Percentiles rank a stretch among this genome's conserved stretches.
Evolutionary conservation across 1,140 invertebrate genomes (phyloP).

Genomic region (Polypedilum vanderplanki): DNA sequence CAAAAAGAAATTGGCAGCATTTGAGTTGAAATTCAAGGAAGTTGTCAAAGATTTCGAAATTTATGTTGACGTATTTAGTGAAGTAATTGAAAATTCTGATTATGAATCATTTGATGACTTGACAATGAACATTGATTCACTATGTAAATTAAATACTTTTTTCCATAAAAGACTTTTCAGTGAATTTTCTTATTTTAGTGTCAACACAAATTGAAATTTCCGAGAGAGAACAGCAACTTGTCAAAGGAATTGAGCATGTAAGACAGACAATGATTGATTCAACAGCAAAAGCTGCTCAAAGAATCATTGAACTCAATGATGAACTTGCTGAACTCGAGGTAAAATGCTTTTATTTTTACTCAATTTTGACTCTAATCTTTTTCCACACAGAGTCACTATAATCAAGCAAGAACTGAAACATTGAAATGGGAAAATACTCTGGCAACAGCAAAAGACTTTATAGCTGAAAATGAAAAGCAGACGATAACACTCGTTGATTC

Average conservation of each 20-base stretch:
- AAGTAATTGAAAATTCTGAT: slow-evolving; percentile 36
- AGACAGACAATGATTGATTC: slow-evolving; percentile 40
- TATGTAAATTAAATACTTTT: background rate
- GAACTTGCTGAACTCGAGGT: slow-evolving; percentile 38
- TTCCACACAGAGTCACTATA: slow-evolving; percentile 35
- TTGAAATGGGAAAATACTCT: slow-evolving; percentile 40
- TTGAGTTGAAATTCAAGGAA: slow-evolving; percentile 26
- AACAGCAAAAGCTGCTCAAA: slow-evolving; percentile 39
- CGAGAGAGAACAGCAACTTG: slow-evolving; percentile 37
- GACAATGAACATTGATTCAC: slow-evolving; percentile 28
- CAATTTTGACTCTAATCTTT: background rate
- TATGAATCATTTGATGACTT: slow-evolving; percentile 34
- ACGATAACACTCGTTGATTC: slow-evolving; percentile 36
- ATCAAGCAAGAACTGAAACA: slow-evolving; percentile 35
- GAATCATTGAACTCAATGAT: slow-evolving; percentile 41
- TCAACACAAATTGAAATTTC: slow-evolving; percentile 40
- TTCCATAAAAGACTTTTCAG: background rate
- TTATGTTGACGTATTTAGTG: slow-evolving; percentile 32
- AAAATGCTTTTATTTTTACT: background rate
- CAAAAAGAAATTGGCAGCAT: slow-evolving; percentile 6
- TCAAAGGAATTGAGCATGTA: slow-evolving; percentile 40
- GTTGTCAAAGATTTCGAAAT: slow-evolving; percentile 19
- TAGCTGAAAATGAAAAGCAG: slow-evolving; percentile 34
- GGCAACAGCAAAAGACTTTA: slow-evolving; percentile 35
- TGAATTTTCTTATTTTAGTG: slow-evolving; percentile 33